Conservation (phyloP, 2,113 vertebrate species). For the Anolis sagrei region DNA sequence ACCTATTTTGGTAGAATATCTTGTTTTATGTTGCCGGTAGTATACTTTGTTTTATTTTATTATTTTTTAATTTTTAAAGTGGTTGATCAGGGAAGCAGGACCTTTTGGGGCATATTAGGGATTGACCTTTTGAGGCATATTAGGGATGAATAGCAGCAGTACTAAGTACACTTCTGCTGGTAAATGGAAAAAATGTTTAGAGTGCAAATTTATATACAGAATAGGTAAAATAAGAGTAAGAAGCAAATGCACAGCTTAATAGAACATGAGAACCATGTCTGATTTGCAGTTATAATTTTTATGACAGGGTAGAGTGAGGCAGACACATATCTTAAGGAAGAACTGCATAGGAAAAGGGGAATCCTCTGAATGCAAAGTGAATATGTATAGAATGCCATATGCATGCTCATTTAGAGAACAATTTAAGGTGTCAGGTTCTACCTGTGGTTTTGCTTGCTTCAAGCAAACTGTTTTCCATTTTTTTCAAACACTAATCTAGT, state of each 20-base stretch:
- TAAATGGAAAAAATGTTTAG: background rate
- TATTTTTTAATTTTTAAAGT: no score
- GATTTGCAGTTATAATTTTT: background rate
- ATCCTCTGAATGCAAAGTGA: slow-evolving; percentile 52
- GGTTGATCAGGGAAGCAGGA: no score
- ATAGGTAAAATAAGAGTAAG: no score
- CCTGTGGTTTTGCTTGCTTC: slow-evolving; percentile 33
- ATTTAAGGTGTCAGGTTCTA: slow-evolving; percentile 30
- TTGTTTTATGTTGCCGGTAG: no score
- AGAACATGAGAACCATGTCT: background rate
- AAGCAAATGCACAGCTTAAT: background rate
- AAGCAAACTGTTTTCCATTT: slow-evolving; percentile 32
- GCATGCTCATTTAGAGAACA: background rate
- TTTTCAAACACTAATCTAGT: slow-evolving; percentile 42
- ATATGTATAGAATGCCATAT: slow-evolving; percentile 35
- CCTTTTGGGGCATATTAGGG: no score
- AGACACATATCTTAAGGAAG: no score
- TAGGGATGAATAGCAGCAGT: no score
- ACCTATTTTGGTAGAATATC: no score
- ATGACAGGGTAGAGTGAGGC: background rate
- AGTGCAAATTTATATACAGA: background rate
- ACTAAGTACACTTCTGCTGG: no score
- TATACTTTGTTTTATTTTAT: no score
- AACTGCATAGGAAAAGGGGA: slow-evolving; percentile 19
- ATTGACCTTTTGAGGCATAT: no score